Percentiles rank a stretch among this genome's conserved stretches.
Evolutionary conservation across 2,113 vertebrate species (phyloP).

Genomic region (Sapayoa aenigma): DNA sequence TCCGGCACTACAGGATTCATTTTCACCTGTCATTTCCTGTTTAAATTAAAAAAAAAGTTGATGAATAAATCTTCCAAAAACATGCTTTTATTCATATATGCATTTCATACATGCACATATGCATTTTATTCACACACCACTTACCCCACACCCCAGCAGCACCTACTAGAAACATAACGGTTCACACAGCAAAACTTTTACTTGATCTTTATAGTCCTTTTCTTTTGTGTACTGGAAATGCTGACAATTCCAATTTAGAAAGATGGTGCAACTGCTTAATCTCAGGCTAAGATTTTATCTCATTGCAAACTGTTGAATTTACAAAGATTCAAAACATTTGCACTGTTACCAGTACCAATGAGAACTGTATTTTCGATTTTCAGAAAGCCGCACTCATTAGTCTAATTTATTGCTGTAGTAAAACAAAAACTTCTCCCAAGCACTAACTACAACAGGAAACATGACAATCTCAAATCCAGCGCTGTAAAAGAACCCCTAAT

Average conservation of each 20-base stretch:
- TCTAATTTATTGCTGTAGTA: not conserved
- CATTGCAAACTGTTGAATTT: not conserved
- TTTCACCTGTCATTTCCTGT: conserved; percentile 77
- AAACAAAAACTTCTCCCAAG: not conserved
- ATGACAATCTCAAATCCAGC: not conserved
- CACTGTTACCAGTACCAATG: not conserved
- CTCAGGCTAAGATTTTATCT: not conserved
- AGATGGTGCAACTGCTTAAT: not conserved
- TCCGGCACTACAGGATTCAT: conserved; percentile 81
- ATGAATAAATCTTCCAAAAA: not conserved
- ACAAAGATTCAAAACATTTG: not conserved
- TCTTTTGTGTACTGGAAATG: not conserved
- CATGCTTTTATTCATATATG: not conserved
- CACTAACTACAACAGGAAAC: not conserved
- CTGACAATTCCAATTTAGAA: not conserved
- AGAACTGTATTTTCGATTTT: not conserved
- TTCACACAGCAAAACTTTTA: not conserved
- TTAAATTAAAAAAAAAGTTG: not conserved
- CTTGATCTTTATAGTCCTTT: not conserved
- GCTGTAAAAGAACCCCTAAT: not conserved
- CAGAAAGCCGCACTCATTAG: not conserved
- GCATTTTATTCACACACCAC: not conserved
- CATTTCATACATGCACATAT: not conserved
- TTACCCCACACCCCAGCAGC: not conserved
- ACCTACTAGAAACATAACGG: not conserved